Conservation (phyloP, 2,888 invertebrate species). For the Macaria notata region DNA sequence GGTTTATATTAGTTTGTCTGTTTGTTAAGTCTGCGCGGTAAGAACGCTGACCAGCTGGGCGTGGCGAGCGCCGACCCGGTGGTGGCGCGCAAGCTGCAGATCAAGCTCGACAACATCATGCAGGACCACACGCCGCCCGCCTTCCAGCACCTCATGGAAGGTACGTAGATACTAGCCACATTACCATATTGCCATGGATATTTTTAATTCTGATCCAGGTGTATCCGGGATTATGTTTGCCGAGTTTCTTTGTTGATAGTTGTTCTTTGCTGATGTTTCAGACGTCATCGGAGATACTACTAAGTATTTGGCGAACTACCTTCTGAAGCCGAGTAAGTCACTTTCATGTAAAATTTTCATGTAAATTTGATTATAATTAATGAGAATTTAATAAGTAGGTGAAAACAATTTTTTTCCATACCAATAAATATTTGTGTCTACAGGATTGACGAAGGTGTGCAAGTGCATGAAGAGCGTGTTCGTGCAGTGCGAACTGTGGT, state of each 20-base stretch:
- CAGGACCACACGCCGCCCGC: slow-evolving; percentile 43
- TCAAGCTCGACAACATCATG: slow-evolving; percentile 61
- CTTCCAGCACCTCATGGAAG: slow-evolving; percentile 49
- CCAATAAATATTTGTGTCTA: not conserved
- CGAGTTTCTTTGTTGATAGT: not conserved
- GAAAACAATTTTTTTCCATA: too few relatives aligned
- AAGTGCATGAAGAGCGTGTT: slow-evolving; percentile 72
- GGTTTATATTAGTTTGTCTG: too few relatives aligned
- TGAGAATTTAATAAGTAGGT: too few relatives aligned
- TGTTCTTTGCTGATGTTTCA: too few relatives aligned
- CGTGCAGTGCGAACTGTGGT: slow-evolving; percentile 73
- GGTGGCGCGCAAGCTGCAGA: slow-evolving; percentile 64
- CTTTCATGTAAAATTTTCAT: too few relatives aligned
- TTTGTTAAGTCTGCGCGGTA: slow-evolving; percentile 55
- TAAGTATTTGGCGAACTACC: slow-evolving; percentile 58
- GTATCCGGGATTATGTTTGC: not conserved
- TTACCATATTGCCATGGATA: too few relatives aligned
- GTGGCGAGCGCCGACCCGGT: slow-evolving; percentile 59
- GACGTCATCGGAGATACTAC: slow-evolving; percentile 65
- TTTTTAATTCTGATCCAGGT: too few relatives aligned
- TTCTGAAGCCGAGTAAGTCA: slow-evolving; percentile 62
- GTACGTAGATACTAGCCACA: slow-evolving; percentile 38
- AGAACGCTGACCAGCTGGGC: slow-evolving; percentile 56
- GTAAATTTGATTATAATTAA: too few relatives aligned
- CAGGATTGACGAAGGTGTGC: slow-evolving; percentile 65